These are phyloP conservation scores for Drosophila atroscutellata DNA, from an alignment of 2,888 invertebrate genomes.

Conservation along the genomic window DNA sequence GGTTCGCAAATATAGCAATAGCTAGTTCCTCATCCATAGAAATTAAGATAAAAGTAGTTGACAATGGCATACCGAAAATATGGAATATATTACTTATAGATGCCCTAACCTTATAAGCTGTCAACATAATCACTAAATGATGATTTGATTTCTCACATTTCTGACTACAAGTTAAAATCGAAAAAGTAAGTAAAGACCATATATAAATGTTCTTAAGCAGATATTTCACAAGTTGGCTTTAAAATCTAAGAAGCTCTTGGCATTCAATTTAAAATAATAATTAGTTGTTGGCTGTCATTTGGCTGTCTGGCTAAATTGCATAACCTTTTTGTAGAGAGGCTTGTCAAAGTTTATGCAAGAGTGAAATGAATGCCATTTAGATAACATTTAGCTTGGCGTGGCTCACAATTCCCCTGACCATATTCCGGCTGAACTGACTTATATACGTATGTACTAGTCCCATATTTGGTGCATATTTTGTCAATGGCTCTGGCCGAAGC, in stretches of 20 bases:
- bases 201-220: background rate
- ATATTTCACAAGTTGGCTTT: background rate
- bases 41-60: constrained; percentile 34
- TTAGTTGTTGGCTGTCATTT: constrained; percentile 21
- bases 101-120: constrained; percentile 18
- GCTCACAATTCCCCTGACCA: constrained; percentile 43
- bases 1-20: constrained; percentile 55
- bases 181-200: no score
- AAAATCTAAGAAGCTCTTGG: constrained; percentile 6
- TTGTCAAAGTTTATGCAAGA: constrained; percentile 60
- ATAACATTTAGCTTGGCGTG: constrained; percentile 64
- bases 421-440: constrained; percentile 6
- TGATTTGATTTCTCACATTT: background rate
- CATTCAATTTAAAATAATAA: constrained; percentile 3
- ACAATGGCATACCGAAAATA: constrained; percentile 38
- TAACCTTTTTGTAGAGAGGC: constrained; percentile 40
- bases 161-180: background rate
- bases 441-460: constrained; percentile 37
- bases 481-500: constrained; percentile 47
- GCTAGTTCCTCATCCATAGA: constrained; percentile 34
- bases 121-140: background rate
- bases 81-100: constrained; percentile 8
- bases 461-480: constrained; percentile 61
- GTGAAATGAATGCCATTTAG: constrained; percentile 76
- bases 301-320: constrained; percentile 40